Conservation (phyloP, 2,888 invertebrate species). For the Sinohyriopsis cumingii region DNA sequence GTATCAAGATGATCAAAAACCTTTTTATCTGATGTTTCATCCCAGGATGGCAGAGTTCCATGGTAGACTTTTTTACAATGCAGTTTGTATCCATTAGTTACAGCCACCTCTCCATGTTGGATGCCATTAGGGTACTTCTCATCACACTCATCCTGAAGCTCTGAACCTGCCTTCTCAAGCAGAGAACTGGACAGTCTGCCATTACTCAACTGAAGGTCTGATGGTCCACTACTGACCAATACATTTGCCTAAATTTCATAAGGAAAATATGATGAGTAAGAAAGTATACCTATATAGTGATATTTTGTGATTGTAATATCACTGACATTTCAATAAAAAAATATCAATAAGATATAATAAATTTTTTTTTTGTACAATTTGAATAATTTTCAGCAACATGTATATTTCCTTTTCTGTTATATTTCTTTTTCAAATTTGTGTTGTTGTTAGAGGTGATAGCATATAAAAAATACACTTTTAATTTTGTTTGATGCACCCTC, state of each 20-base stretch:
- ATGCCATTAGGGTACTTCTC: slow-evolving; percentile 26
- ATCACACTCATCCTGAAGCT: slow-evolving; percentile 29
- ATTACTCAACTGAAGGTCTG: slow-evolving; percentile 15
- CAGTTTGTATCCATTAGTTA: slow-evolving; percentile 27
- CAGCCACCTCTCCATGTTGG: slow-evolving; percentile 24
- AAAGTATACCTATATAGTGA: too few relatives aligned
- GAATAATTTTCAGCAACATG: too few relatives aligned
- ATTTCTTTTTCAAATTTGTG: too few relatives aligned
- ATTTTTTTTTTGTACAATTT: too few relatives aligned
- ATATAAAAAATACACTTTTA: too few relatives aligned
- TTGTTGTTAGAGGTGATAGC: too few relatives aligned
- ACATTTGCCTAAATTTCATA: slow-evolving; percentile 26
- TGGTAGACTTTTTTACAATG: slow-evolving; percentile 31
- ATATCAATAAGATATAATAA: too few relatives aligned
- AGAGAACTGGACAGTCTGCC: slow-evolving; percentile 19
- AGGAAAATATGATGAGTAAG: neutral
- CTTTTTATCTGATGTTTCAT: slow-evolving; percentile 12
- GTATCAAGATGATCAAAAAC: neutral
- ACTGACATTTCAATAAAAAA: too few relatives aligned
- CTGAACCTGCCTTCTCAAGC: slow-evolving; percentile 21
- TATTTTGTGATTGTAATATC: too few relatives aligned
- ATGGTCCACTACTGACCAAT: slow-evolving; percentile 20
- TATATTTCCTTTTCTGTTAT: too few relatives aligned
- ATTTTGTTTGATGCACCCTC: too few relatives aligned
- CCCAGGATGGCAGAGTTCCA: slow-evolving; percentile 28